A percentile compares a stretch with the other conserved stretches of the same genome.
phyloP scores from a whole-genome alignment of 2,888 invertebrate genomes.

The Morpho achilles region DNA sequence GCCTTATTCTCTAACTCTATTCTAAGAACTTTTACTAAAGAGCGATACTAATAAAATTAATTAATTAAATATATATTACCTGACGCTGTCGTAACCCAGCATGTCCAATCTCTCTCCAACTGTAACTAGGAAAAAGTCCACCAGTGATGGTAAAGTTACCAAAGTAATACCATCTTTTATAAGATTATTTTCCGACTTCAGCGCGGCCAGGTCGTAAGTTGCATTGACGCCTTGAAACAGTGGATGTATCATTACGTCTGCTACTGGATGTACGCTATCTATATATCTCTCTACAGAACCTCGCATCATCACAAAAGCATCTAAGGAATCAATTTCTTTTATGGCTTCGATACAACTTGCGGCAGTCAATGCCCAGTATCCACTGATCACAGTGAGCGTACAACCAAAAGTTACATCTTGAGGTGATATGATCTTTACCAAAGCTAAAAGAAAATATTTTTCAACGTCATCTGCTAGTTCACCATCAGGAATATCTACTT shows the following conservation, averaged over 20 bases:
- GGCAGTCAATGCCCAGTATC: slow-evolving; percentile 55
- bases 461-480: slow-evolving; percentile 32
- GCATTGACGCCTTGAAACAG: slow-evolving; percentile 41
- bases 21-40: too few relatives aligned
- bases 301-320: slow-evolving; percentile 55
- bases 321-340: slow-evolving; percentile 55
- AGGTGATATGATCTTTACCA: slow-evolving; percentile 49
- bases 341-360: slow-evolving; percentile 62
- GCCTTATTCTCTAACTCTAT: too few relatives aligned
- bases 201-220: slow-evolving; percentile 48
- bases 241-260: slow-evolving; percentile 53
- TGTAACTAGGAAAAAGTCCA: slow-evolving; percentile 48
- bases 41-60: too few relatives aligned
- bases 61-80: too few relatives aligned
- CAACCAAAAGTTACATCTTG: slow-evolving; percentile 55
- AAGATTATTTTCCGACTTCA: slow-evolving; percentile 42
- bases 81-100: slow-evolving; percentile 53
- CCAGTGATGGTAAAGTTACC: slow-evolving; percentile 35
- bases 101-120: slow-evolving; percentile 50
- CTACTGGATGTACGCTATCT: slow-evolving; percentile 35
- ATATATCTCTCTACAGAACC: slow-evolving; percentile 32
- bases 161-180: slow-evolving; percentile 10
- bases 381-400: slow-evolving; percentile 48
- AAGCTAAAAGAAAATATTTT: slow-evolving; percentile 40
- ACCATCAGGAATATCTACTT: slow-evolving; percentile 32